Evolutionary conservation across 1,140 invertebrate genomes (phyloP).

Genomic region (Drosophila prosaltans): DNA sequence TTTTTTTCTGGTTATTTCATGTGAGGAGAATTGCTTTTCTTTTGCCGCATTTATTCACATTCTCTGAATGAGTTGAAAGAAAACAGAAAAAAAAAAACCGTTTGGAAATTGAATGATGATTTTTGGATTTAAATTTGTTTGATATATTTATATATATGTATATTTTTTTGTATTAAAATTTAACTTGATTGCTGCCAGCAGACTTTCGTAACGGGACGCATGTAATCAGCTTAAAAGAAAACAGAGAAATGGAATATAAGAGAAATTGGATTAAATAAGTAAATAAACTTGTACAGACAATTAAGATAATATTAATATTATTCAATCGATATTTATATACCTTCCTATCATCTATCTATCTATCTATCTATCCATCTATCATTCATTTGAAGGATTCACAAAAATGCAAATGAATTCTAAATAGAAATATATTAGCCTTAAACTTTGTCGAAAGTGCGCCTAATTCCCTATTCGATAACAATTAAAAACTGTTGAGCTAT

Average conservation of each 20-base stretch:
- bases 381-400: too few relatives aligned
- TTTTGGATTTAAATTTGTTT: slow-evolving; percentile 17
- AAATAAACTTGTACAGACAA: background rate
- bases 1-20: slow-evolving; percentile 2
- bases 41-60: slow-evolving; percentile 26
- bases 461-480: too few relatives aligned
- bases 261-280: background rate
- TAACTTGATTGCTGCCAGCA: slow-evolving; percentile 61
- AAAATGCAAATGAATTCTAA: too few relatives aligned
- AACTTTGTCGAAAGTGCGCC: too few relatives aligned
- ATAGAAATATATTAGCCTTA: too few relatives aligned
- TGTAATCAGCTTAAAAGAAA: slow-evolving; percentile 52
- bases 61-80: slow-evolving; percentile 12
- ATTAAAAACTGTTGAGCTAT: too few relatives aligned
- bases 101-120: slow-evolving; percentile 43
- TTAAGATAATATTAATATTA: too few relatives aligned
- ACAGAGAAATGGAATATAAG: background rate
- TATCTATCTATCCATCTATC: too few relatives aligned
- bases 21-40: slow-evolving; percentile 44
- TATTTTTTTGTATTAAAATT: slow-evolving; percentile 28
- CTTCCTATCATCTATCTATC: too few relatives aligned
- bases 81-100: slow-evolving; percentile 39
- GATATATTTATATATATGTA: slow-evolving; percentile 14
- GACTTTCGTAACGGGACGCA: slow-evolving; percentile 49
- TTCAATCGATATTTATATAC: too few relatives aligned